Conservation (phyloP, 1,140 invertebrate species). For the Zaprionus kolodkinae region DNA sequence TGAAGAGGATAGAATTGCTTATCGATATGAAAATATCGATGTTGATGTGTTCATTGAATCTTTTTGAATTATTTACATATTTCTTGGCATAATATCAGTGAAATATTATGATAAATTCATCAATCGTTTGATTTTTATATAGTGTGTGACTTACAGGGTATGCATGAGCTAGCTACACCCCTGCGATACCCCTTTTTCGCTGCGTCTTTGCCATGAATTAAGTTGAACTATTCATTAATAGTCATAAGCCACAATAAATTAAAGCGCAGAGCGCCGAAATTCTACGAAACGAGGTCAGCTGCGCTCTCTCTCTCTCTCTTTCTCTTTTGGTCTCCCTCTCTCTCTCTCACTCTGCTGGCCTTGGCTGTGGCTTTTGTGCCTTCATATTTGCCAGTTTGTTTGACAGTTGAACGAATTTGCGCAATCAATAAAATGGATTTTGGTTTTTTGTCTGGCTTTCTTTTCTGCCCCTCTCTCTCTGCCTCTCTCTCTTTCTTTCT, state of each 20-base stretch:
- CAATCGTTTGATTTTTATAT: too few species aligned
- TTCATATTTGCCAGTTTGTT: conserved; percentile 64
- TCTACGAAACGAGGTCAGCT: conserved; percentile 1
- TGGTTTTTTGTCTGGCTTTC: conserved; percentile 19
- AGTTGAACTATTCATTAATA: conserved; percentile 21
- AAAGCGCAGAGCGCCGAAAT: conserved; percentile 20
- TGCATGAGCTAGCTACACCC: neutral
- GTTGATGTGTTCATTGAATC: too few species aligned
- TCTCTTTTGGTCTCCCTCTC: conserved; percentile 19
- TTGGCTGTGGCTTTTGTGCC: conserved; percentile 42
- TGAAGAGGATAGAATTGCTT: neutral
- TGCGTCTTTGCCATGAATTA: neutral
- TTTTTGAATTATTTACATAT: too few species aligned
- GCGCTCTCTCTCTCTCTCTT: neutral
- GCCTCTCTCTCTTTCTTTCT: neutral
- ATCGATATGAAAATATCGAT: neutral
- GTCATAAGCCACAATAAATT: conserved; percentile 43
- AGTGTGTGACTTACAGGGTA: neutral
- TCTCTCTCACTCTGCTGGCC: conserved; percentile 22
- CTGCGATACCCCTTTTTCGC: neutral
- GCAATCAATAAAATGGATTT: conserved; percentile 74
- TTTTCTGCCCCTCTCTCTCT: neutral
- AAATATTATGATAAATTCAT: neutral
- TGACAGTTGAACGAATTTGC: conserved; percentile 67
- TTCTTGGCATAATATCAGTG: too few species aligned